phyloP scores from a whole-genome alignment of 2,888 invertebrate genomes.

The Sylvicola cinctus region DNA sequence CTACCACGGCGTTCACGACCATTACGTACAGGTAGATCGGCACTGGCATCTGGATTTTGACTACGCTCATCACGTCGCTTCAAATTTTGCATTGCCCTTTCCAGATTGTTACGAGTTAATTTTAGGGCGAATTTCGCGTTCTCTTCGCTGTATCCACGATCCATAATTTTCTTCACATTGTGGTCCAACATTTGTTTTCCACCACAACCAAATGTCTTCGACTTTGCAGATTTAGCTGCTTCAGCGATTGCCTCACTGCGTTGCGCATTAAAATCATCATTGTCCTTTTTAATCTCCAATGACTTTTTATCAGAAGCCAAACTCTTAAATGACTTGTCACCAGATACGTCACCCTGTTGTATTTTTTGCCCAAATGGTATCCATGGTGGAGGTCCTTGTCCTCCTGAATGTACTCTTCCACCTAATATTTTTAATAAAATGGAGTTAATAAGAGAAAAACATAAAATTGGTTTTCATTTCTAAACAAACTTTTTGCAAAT shows the following conservation, averaged over 20 bases:
- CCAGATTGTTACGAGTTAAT: conserved; percentile 50
- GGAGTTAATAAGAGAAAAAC: conserved; percentile 1
- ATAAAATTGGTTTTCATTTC: conserved; percentile 1
- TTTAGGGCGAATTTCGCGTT: conserved; percentile 55
- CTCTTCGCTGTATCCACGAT: conserved; percentile 56
- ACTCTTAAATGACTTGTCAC: conserved; percentile 45
- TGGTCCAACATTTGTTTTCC: conserved; percentile 47
- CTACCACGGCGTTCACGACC: conserved; percentile 15
- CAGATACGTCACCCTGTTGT: conserved; percentile 31
- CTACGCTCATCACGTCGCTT: conserved; percentile 34
- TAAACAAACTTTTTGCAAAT: conserved; percentile 31
- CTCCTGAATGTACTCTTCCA: conserved; percentile 15
- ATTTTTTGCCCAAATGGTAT: conserved; percentile 74
- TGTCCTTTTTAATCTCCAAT: conserved; percentile 38
- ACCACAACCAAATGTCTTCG: conserved; percentile 43
- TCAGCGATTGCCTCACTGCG: conserved; percentile 78
- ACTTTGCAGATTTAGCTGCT: conserved; percentile 44
- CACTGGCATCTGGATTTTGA: conserved; percentile 5
- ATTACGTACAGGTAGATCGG: conserved; percentile 1
- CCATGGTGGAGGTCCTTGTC: conserved; percentile 73
- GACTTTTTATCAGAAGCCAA: conserved; percentile 37
- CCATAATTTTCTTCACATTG: conserved; percentile 57
- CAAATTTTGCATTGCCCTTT: conserved; percentile 43
- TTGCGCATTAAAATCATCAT: conserved; percentile 76
- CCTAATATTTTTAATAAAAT: conserved; percentile 10